These are phyloP conservation scores for Entosphenus tridentatus DNA, from an alignment of 2,113 vertebrate genomes.

Conservation along the genomic window DNA sequence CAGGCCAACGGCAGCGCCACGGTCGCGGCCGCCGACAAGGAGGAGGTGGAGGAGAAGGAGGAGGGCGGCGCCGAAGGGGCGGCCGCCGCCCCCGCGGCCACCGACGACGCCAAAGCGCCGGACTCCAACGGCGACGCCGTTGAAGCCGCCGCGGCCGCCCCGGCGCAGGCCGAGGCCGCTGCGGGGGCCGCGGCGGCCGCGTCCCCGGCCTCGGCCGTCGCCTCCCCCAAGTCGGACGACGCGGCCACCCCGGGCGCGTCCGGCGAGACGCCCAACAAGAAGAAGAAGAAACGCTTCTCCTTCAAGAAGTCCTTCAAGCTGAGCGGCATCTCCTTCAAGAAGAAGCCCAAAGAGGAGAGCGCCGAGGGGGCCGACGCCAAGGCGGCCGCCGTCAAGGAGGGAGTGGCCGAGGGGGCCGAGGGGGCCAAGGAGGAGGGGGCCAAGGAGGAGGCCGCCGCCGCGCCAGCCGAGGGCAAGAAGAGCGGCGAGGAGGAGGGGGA, in stretches of 20 bases:
- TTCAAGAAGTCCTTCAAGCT: constrained; percentile 95
- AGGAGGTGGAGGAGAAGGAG: constrained; percentile 43
- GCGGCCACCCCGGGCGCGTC: constrained; percentile 26
- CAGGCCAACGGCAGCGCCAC: constrained; percentile 7
- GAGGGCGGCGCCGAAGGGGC: constrained; percentile 29
- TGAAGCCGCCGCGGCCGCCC: constrained; percentile 25
- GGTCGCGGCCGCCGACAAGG: constrained; percentile 35
- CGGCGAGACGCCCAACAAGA: constrained; percentile 57
- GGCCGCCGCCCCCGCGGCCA: constrained; percentile 34
- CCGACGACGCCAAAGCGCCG: constrained; percentile 40
- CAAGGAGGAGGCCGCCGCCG: constrained; percentile 20
- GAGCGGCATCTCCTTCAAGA: constrained; percentile 87
- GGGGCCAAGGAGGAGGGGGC: constrained; percentile 25
- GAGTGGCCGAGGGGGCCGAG: constrained; percentile 17
- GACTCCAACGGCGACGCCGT: constrained; percentile 53
- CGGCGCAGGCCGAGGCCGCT: not conserved
- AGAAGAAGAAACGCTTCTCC: constrained; percentile 90
- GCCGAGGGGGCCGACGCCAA: constrained; percentile 38
- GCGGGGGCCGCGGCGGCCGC: constrained; percentile 3
- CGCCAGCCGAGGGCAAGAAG: constrained; percentile 14
- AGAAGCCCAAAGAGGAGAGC: constrained; percentile 58
- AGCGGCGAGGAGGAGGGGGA: constrained; percentile 16
- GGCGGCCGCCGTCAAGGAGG: constrained; percentile 17
- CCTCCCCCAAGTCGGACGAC: constrained; percentile 39
- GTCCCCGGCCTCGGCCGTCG: not conserved